Conservation (phyloP, 30 jellyfish, hydroid and myxozoan genomes). For the Rhopilema esculentum region DNA sequence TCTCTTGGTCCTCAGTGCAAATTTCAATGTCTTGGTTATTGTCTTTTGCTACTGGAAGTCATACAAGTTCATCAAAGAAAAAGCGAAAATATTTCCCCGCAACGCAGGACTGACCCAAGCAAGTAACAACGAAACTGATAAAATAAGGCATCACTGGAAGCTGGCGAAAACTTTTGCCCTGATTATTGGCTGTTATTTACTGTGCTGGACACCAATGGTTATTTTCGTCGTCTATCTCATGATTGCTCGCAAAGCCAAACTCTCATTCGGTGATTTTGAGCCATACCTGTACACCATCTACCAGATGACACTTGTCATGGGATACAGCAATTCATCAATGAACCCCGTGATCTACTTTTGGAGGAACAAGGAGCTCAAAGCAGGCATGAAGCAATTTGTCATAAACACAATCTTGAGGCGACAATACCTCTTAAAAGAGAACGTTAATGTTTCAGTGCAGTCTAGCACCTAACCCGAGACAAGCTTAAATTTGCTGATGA, state of each 20-base stretch:
- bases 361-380: slow-evolving; percentile 49
- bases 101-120: not conserved
- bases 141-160: slow-evolving; percentile 52
- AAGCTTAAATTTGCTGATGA: not conserved
- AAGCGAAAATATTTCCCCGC: slow-evolving; percentile 40
- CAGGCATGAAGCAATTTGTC: slow-evolving; percentile 53
- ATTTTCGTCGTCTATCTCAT: slow-evolving; percentile 34
- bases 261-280: slow-evolving; percentile 16
- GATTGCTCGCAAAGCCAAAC: slow-evolving; percentile 12
- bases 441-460: slow-evolving; percentile 2
- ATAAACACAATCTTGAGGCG: slow-evolving; percentile 1
- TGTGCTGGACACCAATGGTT: slow-evolving; percentile 74
- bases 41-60: slow-evolving; percentile 43
- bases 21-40: slow-evolving; percentile 13
- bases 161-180: slow-evolving; percentile 66
- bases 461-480: not conserved
- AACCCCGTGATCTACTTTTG: slow-evolving; percentile 67
- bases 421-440: not conserved
- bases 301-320: slow-evolving; percentile 45
- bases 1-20: slow-evolving; percentile 42
- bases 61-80: slow-evolving; percentile 44
- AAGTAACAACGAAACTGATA: not conserved
- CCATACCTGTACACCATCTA: slow-evolving; percentile 42
- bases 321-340: slow-evolving; percentile 47
- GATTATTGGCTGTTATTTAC: slow-evolving; percentile 48